Percentiles rank a stretch among this genome's conserved stretches.
These are phyloP conservation scores for Pogonomyrmex californicus DNA, from an alignment of 1,140 invertebrate genomes.

Conservation along the genomic window DNA sequence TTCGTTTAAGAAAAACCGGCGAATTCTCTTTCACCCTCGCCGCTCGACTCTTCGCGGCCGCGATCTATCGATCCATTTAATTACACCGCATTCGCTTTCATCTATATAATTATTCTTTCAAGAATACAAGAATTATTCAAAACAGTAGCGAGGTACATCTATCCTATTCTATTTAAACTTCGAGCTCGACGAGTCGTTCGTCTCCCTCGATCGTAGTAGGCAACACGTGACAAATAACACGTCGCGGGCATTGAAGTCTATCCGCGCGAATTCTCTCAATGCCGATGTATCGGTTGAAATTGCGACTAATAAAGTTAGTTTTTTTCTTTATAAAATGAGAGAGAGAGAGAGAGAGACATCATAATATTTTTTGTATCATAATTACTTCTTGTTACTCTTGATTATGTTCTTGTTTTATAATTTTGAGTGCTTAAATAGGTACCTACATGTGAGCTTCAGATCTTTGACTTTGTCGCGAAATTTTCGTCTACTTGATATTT, in stretches of 20 bases:
- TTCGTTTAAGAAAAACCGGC: background rate
- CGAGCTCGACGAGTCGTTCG: background rate
- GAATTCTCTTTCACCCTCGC: background rate
- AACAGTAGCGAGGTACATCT: background rate
- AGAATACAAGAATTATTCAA: background rate
- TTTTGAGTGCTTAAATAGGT: background rate
- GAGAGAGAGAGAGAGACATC: background rate
- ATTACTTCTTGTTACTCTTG: background rate
- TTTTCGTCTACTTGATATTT: background rate
- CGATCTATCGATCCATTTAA: background rate
- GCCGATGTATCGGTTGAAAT: background rate
- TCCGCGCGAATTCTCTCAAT: background rate
- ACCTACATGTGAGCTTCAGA: background rate
- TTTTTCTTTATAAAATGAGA: background rate
- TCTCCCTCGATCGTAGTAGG: background rate
- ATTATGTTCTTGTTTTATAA: background rate
- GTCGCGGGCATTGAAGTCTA: conserved; percentile 40
- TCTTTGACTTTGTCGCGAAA: background rate
- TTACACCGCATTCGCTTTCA: background rate
- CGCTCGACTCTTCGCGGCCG: background rate
- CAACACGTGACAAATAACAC: background rate
- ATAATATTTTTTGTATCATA: conserved; percentile 5
- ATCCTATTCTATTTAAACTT: background rate
- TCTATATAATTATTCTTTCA: background rate
- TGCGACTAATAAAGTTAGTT: background rate